A percentile compares a stretch with the other conserved stretches of the same genome.
These are phyloP conservation scores for Phrynocephalus versicolor DNA, from an alignment of 2,113 vertebrate genomes.

Conservation along the genomic window DNA sequence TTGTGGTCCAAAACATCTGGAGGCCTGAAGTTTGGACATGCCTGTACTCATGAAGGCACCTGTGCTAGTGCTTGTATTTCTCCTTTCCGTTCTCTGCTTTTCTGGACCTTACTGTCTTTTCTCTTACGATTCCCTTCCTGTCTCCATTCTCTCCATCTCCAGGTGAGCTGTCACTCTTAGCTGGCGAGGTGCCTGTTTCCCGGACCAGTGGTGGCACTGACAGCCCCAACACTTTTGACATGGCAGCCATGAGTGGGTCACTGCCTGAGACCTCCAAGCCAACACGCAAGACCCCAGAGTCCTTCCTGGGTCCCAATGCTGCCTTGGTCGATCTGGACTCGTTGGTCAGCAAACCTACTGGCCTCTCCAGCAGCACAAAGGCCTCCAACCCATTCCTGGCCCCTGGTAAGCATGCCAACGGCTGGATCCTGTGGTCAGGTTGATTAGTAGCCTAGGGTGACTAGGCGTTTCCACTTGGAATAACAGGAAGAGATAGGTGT, in stretches of 20 bases:
- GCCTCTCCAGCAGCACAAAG: constrained; percentile 58
- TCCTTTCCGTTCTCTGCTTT: not conserved
- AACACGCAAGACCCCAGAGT: constrained; percentile 88
- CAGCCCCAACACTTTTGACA: constrained; percentile 70
- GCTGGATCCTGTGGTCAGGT: constrained; percentile 50
- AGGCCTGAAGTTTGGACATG: too few relatives aligned
- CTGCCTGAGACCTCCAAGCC: constrained; percentile 78
- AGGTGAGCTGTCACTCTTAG: constrained; percentile 71
- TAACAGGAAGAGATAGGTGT: too few relatives aligned
- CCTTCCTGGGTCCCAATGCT: constrained; percentile 91
- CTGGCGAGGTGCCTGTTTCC: constrained; percentile 61
- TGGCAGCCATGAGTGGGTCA: constrained; percentile 81
- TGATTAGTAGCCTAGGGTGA: too few relatives aligned
- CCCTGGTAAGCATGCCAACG: constrained; percentile 74
- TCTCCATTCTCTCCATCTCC: not conserved
- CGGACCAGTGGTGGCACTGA: constrained; percentile 28
- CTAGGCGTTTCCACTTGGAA: too few relatives aligned
- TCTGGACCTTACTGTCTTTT: not conserved
- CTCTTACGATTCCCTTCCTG: not conserved
- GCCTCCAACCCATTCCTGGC: constrained; percentile 89
- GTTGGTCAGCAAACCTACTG: constrained; percentile 82
- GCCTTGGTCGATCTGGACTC: constrained; percentile 90
- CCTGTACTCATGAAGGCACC: too few relatives aligned
- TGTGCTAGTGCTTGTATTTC: accelerated
- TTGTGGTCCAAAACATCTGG: too few relatives aligned